Evolutionary conservation across 2,888 invertebrate genomes (phyloP), one percentile per base, ranked within the genome.

Genomic region (Drosophila testacea): DNA sequence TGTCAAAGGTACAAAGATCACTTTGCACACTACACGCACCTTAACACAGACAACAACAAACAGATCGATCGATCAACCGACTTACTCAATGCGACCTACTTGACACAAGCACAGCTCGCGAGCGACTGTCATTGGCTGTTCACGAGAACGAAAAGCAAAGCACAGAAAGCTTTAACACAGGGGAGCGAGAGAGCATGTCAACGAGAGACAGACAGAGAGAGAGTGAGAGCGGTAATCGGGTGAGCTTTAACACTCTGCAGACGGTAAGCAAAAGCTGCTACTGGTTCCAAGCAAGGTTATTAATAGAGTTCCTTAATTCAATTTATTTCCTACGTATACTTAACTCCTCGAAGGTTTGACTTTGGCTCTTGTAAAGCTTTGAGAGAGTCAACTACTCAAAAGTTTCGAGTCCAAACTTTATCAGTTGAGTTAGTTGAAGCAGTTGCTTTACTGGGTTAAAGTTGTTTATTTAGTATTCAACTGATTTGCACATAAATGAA

Each of bases 1-100:
- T 30, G 27, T 28, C 10, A 46, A 11, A 42, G 61, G 78, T 67
- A 13, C 78, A 79, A 79, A 79, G 78, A 68, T 73, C 79, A 67
- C 13, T 36, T 51, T n/a, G 34, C 13, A 27, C 22, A 22, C 22
- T 22, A 2, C 38, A 44, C 38, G 27, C 66, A 73, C 44, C 50
- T 56, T 10, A 34, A 32, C 52, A 16, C 50, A 34, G 16, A 54
- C 50, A 50, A 54, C 30, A 34, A 32, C 11, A n/a, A 56, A 28
- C 11, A n/a, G 52, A 52, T 54, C 41, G 13, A 30, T 36, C 27
- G 30, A 47, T 27, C 4, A 1, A 3, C 1, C 42, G 0, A 6
- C 13, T 0, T 2, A 6, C 44, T 0, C 5, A 44, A 51, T 10
- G 1, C 59, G 11, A 75, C 41, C 46, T 44, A 60, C 76, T 77